Base-by-base conservation (phyloP, 1,140 invertebrate genomes). In the Penaeus indicus region DNA sequence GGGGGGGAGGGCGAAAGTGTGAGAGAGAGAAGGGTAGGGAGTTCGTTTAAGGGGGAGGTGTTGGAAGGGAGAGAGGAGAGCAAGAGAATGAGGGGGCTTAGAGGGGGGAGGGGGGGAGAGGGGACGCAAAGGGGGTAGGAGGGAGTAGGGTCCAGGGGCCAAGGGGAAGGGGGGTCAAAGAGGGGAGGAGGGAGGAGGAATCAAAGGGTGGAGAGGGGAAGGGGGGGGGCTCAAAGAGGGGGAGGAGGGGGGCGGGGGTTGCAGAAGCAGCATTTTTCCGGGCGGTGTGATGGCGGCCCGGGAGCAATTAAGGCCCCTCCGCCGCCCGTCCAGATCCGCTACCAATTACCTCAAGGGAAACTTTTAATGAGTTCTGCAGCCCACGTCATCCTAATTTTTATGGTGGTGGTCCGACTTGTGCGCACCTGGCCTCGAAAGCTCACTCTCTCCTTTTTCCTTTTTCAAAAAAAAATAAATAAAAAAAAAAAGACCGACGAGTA, bases 261-360 rank as follows among this genome's bases (percentile, higher is more conserved):
- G 27, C 85, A 84, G 86, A 27, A 54, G 42, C 81, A 78, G 72
- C 81, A 75, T 38, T 72, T 84, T 80, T 27, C 47, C 81, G 62
- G 38, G 78, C 81, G 54, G 38, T 62, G 86, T 60, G 69, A 21
- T 54, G 21, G 81, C 32, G 75, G 69, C 75, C 21, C 42, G 86
- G 86, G 86, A 84, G 86, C 80, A 83, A 88, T 88, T 84, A 84
- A 42, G 61, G 60, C 21, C 72, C 81, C 81, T 60, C 47, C 81
- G 60, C n/a, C 42, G 69, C 69, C 63, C 81, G 61, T 88, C 82
- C 81, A 77, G 60, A 80, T 32, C 79, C 81, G 81, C 75, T 79
- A 42, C 85, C 86, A 88, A 88, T 88, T 88, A 88, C 86, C 82
- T 84, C 69, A 54, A 79, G 86, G n/a, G 86, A 88, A 88, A 83